Conservation (phyloP, 2,113 vertebrate species). For the Regulus satrapa region DNA sequence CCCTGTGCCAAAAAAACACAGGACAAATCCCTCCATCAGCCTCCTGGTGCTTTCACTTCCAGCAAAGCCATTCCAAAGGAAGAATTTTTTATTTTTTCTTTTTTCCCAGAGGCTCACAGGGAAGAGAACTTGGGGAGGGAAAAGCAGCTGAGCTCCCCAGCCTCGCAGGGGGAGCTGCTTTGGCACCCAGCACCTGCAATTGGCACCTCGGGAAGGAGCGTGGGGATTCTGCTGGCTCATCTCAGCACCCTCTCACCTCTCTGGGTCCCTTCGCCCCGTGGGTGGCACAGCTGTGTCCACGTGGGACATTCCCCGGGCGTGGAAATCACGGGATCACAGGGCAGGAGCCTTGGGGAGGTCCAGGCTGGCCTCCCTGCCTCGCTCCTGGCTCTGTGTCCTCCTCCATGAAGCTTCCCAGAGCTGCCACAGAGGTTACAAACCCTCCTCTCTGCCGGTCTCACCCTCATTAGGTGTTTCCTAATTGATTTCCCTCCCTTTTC, state of each 20-base stretch:
- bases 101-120: not conserved
- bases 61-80: not conserved
- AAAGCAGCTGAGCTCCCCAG: not conserved
- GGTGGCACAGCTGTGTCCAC: not conserved
- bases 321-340: not conserved
- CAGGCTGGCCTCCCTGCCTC: not conserved
- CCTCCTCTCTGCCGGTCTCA: not conserved
- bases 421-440: not conserved
- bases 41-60: not conserved
- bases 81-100: too few species aligned
- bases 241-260: not conserved
- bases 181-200: not conserved
- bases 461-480: not conserved
- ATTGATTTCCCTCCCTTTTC: not conserved
- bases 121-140: not conserved
- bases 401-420: not conserved
- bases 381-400: not conserved
- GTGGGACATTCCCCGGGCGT: not conserved
- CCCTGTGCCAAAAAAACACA: not conserved
- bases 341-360: not conserved
- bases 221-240: rapidly evolving
- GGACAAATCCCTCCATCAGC: not conserved
- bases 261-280: rapidly evolving
- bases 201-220: not conserved
- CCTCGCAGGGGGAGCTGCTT: not conserved